Percentiles rank a stretch among this genome's conserved stretches.
Conservation (phyloP, 2,888 invertebrate genomes). For the Leucophenga montana region DNA sequence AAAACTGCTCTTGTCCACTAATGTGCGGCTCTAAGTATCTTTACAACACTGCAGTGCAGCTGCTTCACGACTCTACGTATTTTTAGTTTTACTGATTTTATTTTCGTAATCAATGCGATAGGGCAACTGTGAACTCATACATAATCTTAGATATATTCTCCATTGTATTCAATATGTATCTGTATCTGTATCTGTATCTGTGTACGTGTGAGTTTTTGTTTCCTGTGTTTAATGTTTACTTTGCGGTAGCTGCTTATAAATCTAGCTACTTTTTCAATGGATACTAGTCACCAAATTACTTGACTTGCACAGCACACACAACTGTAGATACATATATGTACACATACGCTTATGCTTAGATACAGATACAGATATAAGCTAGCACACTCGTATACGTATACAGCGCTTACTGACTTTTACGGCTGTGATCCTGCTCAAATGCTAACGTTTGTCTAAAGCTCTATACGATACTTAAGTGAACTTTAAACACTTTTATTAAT, state of each 20-base stretch:
- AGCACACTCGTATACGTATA: constrained; percentile 41
- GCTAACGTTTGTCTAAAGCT: constrained; percentile 65
- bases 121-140: not conserved
- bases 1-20: not conserved
- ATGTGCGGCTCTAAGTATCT: constrained; percentile 3
- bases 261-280: constrained; percentile 47
- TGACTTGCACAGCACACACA: constrained; percentile 8
- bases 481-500: constrained; percentile 67
- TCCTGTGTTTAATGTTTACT: constrained; percentile 51
- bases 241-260: constrained; percentile 61
- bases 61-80: not conserved
- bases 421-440: constrained; percentile 58
- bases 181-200: too few relatives aligned
- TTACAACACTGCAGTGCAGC: not conserved
- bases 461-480: constrained; percentile 65
- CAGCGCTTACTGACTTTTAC: too few relatives aligned
- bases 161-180: not conserved
- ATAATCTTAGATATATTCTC: not conserved
- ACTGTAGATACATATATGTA: constrained; percentile 35
- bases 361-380: constrained; percentile 1
- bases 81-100: not conserved
- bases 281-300: not conserved
- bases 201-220: constrained; percentile 13
- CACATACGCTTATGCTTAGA: constrained; percentile 13
- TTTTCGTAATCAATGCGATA: not conserved